These are phyloP conservation scores for Cliona cf. orientalis DNA, from an alignment of 37 sponge, comb jelly and placozoan genomes.

Conservation along the genomic window DNA sequence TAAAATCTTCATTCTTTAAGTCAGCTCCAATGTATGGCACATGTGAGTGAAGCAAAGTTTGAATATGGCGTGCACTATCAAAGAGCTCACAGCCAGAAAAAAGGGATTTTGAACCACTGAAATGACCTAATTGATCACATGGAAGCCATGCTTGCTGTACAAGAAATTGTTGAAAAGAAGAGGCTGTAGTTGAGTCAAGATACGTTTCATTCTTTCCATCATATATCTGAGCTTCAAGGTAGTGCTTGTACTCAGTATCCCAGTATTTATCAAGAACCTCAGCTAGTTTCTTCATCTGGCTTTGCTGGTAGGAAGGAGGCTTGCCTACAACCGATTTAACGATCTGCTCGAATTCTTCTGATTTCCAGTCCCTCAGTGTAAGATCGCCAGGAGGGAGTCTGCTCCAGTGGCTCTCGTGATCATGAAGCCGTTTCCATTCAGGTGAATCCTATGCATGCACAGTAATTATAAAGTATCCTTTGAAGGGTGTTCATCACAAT, in stretches of 20 bases:
- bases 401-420: not conserved
- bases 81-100: slow-evolving; percentile 27
- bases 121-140: too few species aligned
- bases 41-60: slow-evolving; percentile 27
- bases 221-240: slow-evolving; percentile 16
- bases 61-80: not conserved
- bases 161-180: slow-evolving; percentile 41
- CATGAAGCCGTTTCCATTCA: slow-evolving; percentile 16
- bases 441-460: slow-evolving; percentile 24
- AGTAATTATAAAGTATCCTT: too few species aligned
- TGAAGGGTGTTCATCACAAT: too few species aligned
- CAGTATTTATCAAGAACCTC: slow-evolving; percentile 36
- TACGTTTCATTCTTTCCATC: slow-evolving; percentile 30
- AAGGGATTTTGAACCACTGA: not conserved
- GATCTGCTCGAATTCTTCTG: slow-evolving; percentile 26
- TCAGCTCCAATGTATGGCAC: slow-evolving; percentile 50
- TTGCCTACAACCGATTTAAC: slow-evolving; percentile 3
- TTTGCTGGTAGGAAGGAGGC: not conserved
- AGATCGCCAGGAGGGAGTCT: slow-evolving; percentile 34
- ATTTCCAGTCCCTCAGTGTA: slow-evolving; percentile 41
- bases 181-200: slow-evolving; percentile 13
- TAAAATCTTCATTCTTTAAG: slow-evolving; percentile 4
- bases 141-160: slow-evolving; percentile 43
- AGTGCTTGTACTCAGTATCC: slow-evolving; percentile 34
- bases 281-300: slow-evolving; percentile 37